These are phyloP conservation scores for human DNA, from an alignment of 2,113 vertebrate genomes.

Conservation along the genomic window GRCh38 chr5:160347001-160347500, in stretches of 20 bases:
- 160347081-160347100: not conserved
- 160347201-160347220: not conserved
- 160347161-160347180: not conserved
- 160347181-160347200: not conserved
- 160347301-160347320: not conserved
- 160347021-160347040: not conserved
- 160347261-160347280: not conserved
- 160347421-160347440: not conserved
- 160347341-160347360: not conserved
- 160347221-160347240: not conserved
- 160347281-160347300: not conserved
- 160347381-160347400: not conserved
- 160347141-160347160: not conserved
- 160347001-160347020: not conserved
- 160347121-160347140: too few species aligned
- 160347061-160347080: not conserved
- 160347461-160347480: not conserved
- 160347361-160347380: not conserved
- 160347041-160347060: not conserved
- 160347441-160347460: not conserved
- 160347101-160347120: not conserved
- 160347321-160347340: not conserved
- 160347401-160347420: not conserved
- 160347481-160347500: not conserved
- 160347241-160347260: not conserved